Conservation (phyloP, 1,140 invertebrate genomes). For the Venturia canescens region DNA sequence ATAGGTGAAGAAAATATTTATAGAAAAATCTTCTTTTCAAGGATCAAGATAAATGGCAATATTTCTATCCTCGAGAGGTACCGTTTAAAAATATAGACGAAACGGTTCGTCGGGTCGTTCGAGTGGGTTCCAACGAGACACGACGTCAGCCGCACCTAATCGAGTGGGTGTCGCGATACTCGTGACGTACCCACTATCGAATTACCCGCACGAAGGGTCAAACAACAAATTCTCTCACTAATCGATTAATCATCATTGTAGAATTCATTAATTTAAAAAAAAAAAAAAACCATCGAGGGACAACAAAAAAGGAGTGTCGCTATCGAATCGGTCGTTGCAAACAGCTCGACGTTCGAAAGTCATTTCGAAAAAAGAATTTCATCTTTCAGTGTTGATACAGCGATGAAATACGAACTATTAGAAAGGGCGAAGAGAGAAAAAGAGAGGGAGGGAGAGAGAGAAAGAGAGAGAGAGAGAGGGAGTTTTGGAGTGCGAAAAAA, state of each 20-base stretch:
- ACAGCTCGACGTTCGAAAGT: conserved; percentile 22
- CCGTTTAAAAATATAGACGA: conserved; percentile 8
- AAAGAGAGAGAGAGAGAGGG: too few species aligned
- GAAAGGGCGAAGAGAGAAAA: background rate
- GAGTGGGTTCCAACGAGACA: background rate
- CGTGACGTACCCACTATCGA: background rate
- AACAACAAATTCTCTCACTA: too few species aligned
- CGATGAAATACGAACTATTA: background rate
- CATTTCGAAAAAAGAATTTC: conserved; percentile 24
- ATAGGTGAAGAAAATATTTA: too few species aligned
- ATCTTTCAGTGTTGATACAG: background rate
- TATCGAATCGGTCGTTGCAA: conserved; percentile 14
- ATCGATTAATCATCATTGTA: too few species aligned
- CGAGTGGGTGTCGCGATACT: conserved; percentile 7
- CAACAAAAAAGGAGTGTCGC: background rate
- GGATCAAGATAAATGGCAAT: too few species aligned
- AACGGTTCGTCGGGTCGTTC: background rate
- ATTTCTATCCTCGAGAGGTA: background rate
- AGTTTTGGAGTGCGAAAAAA: background rate
- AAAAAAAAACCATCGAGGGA: background rate
- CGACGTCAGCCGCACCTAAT: conserved; percentile 18
- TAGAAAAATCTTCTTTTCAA: too few species aligned
- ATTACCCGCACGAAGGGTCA: background rate
- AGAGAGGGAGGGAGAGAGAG: conserved; percentile 11
- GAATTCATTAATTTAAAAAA: background rate